Evolutionary conservation across 1,140 invertebrate species (phyloP).

Genomic region (Drosophila arizonae): DNA sequence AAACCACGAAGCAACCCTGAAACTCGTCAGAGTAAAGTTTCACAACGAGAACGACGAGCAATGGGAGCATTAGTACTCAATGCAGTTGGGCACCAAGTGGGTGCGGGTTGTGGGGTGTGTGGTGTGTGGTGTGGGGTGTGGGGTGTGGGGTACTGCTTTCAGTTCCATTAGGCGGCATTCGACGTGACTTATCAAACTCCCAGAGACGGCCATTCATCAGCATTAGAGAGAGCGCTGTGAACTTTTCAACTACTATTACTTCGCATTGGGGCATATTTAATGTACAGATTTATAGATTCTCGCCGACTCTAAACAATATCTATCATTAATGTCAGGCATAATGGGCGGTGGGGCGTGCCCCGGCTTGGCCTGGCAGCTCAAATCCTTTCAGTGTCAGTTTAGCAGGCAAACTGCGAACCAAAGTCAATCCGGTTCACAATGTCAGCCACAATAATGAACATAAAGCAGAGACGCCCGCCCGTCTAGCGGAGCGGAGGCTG

Average conservation of each 20-base stretch:
- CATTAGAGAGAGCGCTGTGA: constrained; percentile 45
- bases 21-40: constrained; percentile 52
- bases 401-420: constrained; percentile 17
- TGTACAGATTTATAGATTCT: constrained; percentile 36
- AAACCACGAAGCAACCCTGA: constrained; percentile 59
- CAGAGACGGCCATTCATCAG: constrained; percentile 33
- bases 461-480: constrained; percentile 27
- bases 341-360: constrained; percentile 8
- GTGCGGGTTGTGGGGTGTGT: not conserved
- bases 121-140: constrained; percentile 16
- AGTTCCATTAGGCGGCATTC: constrained; percentile 59
- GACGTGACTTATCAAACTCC: constrained; percentile 41
- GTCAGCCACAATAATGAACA: constrained; percentile 39
- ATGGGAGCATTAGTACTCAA: constrained; percentile 15
- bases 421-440: constrained; percentile 66
- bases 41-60: constrained; percentile 7
- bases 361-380: not conserved
- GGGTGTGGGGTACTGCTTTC: constrained; percentile 45
- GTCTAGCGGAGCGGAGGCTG: not conserved
- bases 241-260: constrained; percentile 51
- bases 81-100: constrained; percentile 19
- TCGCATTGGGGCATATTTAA: constrained; percentile 55
- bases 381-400: constrained; percentile 66
- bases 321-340: constrained; percentile 74
- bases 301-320: constrained; percentile 46